These are phyloP conservation scores for Bos indicus DNA, from an alignment of 2,113 vertebrate species.

Conservation along the genomic window DNA sequence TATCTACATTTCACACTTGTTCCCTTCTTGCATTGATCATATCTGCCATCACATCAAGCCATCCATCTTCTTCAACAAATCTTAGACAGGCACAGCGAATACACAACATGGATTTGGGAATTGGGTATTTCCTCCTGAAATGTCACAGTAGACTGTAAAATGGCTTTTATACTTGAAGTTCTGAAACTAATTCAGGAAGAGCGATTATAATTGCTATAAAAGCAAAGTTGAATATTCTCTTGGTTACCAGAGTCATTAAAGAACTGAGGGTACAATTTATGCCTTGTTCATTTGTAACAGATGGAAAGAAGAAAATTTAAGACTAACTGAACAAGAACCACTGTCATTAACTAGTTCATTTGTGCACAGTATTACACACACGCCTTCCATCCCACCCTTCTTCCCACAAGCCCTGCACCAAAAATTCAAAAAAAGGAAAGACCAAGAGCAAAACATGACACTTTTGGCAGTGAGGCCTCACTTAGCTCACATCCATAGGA, in stretches of 20 bases:
- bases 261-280: conserved; percentile 45
- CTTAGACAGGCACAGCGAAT: conserved; percentile 20
- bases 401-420: neutral
- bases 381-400: neutral
- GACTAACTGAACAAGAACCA: conserved; percentile 25
- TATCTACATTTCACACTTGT: conserved; percentile 31
- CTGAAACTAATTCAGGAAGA: conserved; percentile 60
- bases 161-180: conserved; percentile 49
- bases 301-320: conserved; percentile 50
- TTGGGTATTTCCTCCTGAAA: conserved; percentile 53
- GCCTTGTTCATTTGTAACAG: conserved; percentile 40
- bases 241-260: conserved; percentile 51
- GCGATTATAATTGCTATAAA: conserved; percentile 64
- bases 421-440: neutral
- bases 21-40: conserved; percentile 19
- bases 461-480: neutral
- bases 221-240: conserved; percentile 51
- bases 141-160: conserved; percentile 44
- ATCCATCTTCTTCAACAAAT: conserved; percentile 29
- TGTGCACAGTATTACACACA: neutral
- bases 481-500: neutral
- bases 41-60: neutral
- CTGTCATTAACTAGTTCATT: conserved; percentile 36
- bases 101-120: neutral
- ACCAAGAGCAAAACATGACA: neutral